phyloP scores from a whole-genome alignment of 1,140 invertebrate genomes.

The Hesperophylax magnus region DNA sequence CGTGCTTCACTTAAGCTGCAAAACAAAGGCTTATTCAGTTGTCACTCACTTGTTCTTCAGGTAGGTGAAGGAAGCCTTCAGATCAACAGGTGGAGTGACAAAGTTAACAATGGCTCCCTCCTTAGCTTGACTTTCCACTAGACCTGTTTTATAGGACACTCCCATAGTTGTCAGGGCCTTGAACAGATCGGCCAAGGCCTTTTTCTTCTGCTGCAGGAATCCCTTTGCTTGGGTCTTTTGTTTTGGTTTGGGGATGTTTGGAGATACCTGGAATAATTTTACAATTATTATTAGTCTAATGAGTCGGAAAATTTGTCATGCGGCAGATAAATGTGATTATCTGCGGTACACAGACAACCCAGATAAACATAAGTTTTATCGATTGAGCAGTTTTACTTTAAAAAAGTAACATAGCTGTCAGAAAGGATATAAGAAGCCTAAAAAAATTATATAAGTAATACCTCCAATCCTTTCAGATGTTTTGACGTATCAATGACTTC shows the following conservation, averaged over 20 bases:
- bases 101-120: conserved; percentile 68
- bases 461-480: conserved; percentile 76
- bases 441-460: conserved; percentile 58
- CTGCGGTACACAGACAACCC: too few species aligned
- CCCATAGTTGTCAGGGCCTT: conserved; percentile 81
- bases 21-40: too few species aligned
- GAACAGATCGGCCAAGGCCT: conserved; percentile 87
- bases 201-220: conserved; percentile 87
- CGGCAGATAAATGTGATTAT: too few species aligned
- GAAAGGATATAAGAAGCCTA: too few species aligned
- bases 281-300: too few species aligned
- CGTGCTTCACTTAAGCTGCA: too few species aligned
- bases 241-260: conserved; percentile 77
- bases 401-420: too few species aligned
- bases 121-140: conserved; percentile 68
- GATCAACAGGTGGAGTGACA: conserved; percentile 74
- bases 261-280: conserved; percentile 69
- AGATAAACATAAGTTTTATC: too few species aligned
- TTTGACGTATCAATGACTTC: conserved; percentile 76
- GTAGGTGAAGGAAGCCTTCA: conserved; percentile 69
- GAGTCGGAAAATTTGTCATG: too few species aligned
- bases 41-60: conserved; percentile 60
- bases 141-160: conserved; percentile 85
- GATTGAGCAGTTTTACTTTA: too few species aligned
- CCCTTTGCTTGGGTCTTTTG: conserved; percentile 86